These are phyloP conservation scores for Clarias platycephalus DNA, from an alignment of 2,797 vertebrate genomes.

Conservation along the genomic window DNA sequence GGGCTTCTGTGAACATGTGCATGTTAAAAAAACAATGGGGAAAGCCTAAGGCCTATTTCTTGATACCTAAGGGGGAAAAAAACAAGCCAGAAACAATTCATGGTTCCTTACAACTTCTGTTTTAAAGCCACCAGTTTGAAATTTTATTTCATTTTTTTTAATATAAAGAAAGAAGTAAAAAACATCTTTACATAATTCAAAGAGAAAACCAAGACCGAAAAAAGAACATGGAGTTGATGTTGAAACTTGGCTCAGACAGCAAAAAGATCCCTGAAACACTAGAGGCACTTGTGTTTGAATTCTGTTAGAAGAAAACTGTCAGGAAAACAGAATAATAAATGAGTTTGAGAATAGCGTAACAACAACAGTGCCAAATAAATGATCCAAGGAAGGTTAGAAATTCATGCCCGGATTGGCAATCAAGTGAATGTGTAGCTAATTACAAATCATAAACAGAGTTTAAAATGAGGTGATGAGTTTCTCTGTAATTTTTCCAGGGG, in stretches of 20 bases:
- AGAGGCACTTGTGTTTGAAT: not conserved
- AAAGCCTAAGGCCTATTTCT: not conserved
- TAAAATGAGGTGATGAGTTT: not conserved
- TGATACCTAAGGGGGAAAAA: not conserved
- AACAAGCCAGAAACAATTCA: not conserved
- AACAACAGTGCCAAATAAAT: not conserved
- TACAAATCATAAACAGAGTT: not conserved
- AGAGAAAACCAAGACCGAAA: not conserved
- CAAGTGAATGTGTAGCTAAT: constrained; percentile 22
- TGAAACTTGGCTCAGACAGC: not conserved
- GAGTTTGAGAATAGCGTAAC: not conserved
- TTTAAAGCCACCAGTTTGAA: not conserved
- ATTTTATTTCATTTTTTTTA: not conserved
- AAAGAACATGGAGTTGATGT: not conserved
- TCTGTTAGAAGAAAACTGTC: not conserved
- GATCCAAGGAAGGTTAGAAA: constrained; percentile 2
- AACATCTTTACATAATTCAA: not conserved
- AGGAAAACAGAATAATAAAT: constrained; percentile 15
- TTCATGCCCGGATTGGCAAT: constrained; percentile 1
- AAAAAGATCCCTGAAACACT: not conserved
- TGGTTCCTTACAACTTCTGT: not conserved
- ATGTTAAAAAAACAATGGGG: too few species aligned
- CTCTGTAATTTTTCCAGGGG: not conserved
- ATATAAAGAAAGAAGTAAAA: not conserved
- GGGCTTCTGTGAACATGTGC: not conserved